Percentiles rank a stretch among this genome's conserved stretches.
These are phyloP conservation scores for Zaprionus lineosus DNA, from an alignment of 2,888 invertebrate species.

Conservation along the genomic window DNA sequence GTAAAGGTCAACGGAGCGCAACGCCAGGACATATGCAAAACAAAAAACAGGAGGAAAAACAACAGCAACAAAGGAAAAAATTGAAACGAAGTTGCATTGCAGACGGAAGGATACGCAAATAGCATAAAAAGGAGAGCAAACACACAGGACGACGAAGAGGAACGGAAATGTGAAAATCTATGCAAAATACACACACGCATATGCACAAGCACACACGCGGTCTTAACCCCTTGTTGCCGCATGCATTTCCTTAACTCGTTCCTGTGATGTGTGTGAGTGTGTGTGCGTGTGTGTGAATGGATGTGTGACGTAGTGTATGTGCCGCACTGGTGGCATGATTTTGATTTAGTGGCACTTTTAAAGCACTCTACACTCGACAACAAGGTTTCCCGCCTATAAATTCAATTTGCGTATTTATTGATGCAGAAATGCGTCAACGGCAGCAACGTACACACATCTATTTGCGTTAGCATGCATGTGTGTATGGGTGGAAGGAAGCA, in stretches of 20 bases:
- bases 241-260: constrained; percentile 47
- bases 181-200: too few species aligned
- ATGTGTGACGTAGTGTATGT: not conserved
- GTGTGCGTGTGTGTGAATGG: constrained; percentile 28
- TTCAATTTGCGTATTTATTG: constrained; percentile 78
- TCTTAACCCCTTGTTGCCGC: constrained; percentile 68
- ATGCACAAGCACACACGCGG: too few species aligned
- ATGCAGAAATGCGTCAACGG: constrained; percentile 74
- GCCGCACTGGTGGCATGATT: constrained; percentile 44
- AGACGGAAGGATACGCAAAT: constrained; percentile 75
- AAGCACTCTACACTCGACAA: constrained; percentile 46
- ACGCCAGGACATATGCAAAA: constrained; percentile 60
- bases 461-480: not conserved
- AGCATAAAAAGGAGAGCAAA: constrained; percentile 48
- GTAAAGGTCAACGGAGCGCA: constrained; percentile 46
- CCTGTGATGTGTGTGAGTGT: constrained; percentile 4
- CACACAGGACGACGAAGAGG: constrained; percentile 19
- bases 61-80: constrained; percentile 20
- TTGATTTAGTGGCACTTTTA: constrained; percentile 77
- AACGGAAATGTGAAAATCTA: constrained; percentile 63
- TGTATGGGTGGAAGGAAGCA: constrained; percentile 2
- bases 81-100: constrained; percentile 15
- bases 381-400: constrained; percentile 60
- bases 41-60: constrained; percentile 22
- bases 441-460: constrained; percentile 27